Percentiles rank a stretch among this genome's conserved stretches.
phyloP scores from a whole-genome alignment of 2,888 invertebrate genomes.

The Netelia virgata region DNA sequence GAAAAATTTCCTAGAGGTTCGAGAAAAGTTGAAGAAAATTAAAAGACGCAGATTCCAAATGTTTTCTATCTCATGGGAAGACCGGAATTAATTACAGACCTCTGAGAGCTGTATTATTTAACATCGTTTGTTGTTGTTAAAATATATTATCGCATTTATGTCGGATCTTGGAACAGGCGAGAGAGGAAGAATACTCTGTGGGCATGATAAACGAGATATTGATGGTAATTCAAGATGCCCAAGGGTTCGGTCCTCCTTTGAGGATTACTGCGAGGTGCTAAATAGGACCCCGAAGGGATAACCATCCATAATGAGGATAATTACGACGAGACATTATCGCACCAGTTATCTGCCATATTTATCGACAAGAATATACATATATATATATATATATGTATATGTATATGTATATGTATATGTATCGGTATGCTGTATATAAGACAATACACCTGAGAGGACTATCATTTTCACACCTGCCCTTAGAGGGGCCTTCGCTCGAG shows the following conservation, averaged over 20 bases:
- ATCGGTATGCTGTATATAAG: conserved; percentile 58
- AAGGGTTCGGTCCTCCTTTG: conserved; percentile 46
- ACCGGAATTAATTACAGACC: neutral
- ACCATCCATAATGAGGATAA: conserved; percentile 61
- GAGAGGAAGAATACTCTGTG: conserved; percentile 37
- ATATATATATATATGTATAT: neutral
- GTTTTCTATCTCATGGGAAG: neutral
- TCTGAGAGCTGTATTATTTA: neutral
- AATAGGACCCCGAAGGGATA: conserved; percentile 54
- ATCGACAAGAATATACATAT: conserved; percentile 10
- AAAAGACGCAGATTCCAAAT: neutral
- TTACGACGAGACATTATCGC: conserved; percentile 65
- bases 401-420: neutral
- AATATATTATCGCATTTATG: conserved; percentile 21
- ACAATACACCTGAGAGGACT: conserved; percentile 69
- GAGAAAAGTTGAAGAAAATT: neutral
- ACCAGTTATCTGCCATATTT: conserved; percentile 51
- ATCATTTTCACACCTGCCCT: conserved; percentile 78
- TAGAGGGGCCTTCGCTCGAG: conserved; percentile 52
- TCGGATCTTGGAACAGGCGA: conserved; percentile 25
- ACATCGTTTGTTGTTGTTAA: conserved; percentile 7
- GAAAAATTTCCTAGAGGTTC: neutral
- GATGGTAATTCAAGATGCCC: conserved; percentile 49
- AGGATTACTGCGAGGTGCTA: conserved; percentile 52
- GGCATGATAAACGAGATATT: conserved; percentile 58